Evolutionary conservation across 1,140 invertebrate genomes (phyloP).

Genomic region (Diorhabda carinulata): DNA sequence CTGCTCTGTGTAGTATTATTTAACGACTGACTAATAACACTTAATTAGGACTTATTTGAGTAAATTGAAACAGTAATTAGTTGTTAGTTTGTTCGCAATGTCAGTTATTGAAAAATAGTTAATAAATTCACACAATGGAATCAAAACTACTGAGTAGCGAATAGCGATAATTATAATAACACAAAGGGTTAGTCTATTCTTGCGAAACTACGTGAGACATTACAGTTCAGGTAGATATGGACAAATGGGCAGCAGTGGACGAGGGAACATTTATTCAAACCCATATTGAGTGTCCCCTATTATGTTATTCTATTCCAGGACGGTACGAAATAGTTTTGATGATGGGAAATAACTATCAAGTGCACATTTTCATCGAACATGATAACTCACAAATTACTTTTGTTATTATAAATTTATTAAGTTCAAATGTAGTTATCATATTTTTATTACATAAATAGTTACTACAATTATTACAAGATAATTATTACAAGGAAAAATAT

Average conservation of each 20-base stretch:
- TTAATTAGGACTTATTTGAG: no score
- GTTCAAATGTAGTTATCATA: no score
- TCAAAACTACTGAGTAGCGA: background rate
- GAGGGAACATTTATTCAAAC: background rate
- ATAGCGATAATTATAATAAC: background rate
- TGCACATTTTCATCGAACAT: no score
- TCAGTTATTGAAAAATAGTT: background rate
- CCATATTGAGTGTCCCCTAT: background rate
- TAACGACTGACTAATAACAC: no score
- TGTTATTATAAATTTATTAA: no score
- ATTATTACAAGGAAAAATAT: no score
- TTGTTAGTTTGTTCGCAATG: background rate
- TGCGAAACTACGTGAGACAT: constrained; percentile 1
- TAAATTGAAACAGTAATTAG: no score
- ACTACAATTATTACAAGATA: no score
- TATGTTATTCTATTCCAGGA: background rate
- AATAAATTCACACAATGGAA: constrained; percentile 1
- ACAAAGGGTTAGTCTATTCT: background rate
- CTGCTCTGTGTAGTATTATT: no score
- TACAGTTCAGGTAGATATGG: background rate
- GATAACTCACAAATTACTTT: no score
- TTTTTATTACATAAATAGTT: no score
- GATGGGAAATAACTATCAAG: no score
- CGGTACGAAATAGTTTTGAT: background rate
- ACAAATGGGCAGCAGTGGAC: background rate